Conservation (phyloP, 2,888 invertebrate species). For the Amiota minor region DNA sequence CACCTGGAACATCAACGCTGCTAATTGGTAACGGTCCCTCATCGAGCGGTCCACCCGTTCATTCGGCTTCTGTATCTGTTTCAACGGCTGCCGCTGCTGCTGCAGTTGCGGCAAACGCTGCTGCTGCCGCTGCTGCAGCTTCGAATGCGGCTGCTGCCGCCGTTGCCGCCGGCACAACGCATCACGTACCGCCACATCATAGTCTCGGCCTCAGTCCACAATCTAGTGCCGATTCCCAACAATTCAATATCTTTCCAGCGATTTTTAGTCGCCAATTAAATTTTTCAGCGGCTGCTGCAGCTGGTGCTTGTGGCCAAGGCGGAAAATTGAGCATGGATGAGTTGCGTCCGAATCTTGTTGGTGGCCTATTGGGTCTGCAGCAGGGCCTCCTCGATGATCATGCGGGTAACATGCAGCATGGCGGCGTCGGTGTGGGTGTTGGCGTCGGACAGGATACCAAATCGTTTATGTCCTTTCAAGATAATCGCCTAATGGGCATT, state of each 20-base stretch:
- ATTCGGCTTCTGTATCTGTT: neutral
- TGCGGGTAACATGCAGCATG: slow-evolving; percentile 75
- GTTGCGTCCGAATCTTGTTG: slow-evolving; percentile 85
- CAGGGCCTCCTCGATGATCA: slow-evolving; percentile 87
- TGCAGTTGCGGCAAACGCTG: slow-evolving; percentile 40
- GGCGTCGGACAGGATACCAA: slow-evolving; percentile 72
- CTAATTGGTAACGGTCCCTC: slow-evolving; percentile 71
- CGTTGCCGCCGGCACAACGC: slow-evolving; percentile 33
- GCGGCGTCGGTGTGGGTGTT: slow-evolving; percentile 52
- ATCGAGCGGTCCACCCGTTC: slow-evolving; percentile 53
- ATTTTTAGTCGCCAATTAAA: slow-evolving; percentile 92
- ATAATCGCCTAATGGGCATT: slow-evolving; percentile 74
- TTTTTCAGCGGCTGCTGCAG: slow-evolving; percentile 80
- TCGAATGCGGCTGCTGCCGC: slow-evolving; percentile 52
- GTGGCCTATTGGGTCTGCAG: slow-evolving; percentile 84
- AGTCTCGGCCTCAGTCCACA: slow-evolving; percentile 73
- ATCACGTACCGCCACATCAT: slow-evolving; percentile 51
- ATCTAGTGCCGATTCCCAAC: slow-evolving; percentile 76
- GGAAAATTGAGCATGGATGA: slow-evolving; percentile 89
- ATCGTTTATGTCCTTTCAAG: slow-evolving; percentile 74
- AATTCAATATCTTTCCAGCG: slow-evolving; percentile 91
- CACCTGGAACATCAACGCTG: slow-evolving; percentile 48
- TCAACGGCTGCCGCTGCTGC: slow-evolving; percentile 22
- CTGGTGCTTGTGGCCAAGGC: slow-evolving; percentile 79
- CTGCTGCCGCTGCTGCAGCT: slow-evolving; percentile 55